Percentiles rank a stretch among this genome's conserved stretches.
phyloP scores from a whole-genome alignment of 2,113 vertebrate genomes.

The Nycticebus coucang region DNA sequence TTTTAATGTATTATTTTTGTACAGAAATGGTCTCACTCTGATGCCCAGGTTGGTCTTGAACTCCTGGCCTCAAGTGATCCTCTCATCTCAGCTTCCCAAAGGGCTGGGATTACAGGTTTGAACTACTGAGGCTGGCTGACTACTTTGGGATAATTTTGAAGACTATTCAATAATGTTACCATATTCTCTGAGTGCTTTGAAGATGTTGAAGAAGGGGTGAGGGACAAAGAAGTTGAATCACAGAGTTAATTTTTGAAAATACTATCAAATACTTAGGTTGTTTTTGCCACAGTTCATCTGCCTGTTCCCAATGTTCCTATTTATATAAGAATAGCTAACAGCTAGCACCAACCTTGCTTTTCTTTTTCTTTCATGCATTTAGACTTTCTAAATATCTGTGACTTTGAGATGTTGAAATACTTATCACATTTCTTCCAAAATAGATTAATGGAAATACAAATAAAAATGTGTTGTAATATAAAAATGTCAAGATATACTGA shows the following conservation, averaged over 20 bases:
- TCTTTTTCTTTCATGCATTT: conserved; percentile 17
- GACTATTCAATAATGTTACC: neutral
- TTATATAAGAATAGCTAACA: neutral
- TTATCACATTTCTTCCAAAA: conserved; percentile 32
- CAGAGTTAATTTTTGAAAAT: neutral
- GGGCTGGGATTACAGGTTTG: neutral
- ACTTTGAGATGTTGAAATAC: conserved; percentile 34
- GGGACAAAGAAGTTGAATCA: neutral
- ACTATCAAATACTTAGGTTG: neutral
- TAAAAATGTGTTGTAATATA: conserved; percentile 46
- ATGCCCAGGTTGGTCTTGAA: neutral
- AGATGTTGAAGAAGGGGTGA: neutral
- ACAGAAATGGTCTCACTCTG: neutral
- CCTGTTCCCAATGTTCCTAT: neutral
- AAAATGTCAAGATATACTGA: conserved; percentile 51
- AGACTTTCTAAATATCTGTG: conserved; percentile 30
- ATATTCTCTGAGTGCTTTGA: neutral
- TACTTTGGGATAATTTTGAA: neutral
- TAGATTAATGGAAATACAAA: conserved; percentile 48
- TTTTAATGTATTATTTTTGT: neutral
- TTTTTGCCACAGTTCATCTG: neutral
- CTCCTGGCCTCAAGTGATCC: neutral
- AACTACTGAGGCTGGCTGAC: neutral
- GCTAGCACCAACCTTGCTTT: neutral
- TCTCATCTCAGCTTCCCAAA: neutral